These are phyloP conservation scores for Pithys albifrons DNA, from an alignment of 2,113 vertebrate genomes.

Conservation along the genomic window DNA sequence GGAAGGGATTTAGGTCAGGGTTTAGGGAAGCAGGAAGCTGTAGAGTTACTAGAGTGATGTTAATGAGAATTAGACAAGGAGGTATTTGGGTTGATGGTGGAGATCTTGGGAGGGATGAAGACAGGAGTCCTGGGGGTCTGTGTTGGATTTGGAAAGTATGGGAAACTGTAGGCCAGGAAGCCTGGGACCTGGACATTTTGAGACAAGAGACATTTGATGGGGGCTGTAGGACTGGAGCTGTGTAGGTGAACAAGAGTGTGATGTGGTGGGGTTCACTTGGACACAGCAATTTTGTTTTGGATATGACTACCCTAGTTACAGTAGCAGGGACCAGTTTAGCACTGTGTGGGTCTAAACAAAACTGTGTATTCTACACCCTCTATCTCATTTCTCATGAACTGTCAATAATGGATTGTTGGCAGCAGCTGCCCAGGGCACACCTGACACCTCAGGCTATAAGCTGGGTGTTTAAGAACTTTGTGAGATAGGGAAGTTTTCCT, in stretches of 20 bases:
- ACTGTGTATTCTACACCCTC: no score
- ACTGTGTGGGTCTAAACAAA: no score
- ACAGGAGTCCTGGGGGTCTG: accelerated
- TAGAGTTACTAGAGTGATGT: accelerated
- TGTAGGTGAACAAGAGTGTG: not conserved
- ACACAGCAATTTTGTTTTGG: not conserved
- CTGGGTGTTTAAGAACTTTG: no score
- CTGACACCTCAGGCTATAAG: no score
- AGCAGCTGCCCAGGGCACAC: no score
- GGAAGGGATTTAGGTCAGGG: not conserved
- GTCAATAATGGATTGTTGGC: no score
- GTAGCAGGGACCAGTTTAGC: no score
- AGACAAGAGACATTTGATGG: not conserved
- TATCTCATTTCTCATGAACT: no score
- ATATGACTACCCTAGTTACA: no score
- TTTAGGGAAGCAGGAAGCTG: accelerated
- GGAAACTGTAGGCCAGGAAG: not conserved
- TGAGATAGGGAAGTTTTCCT: no score
- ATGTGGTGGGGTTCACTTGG: not conserved
- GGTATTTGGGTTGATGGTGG: not conserved
- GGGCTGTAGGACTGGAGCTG: not conserved
- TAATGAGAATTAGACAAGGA: not conserved
- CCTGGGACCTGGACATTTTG: not conserved
- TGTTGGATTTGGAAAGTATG: not conserved
- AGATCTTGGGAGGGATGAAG: not conserved